Evolutionary conservation across 2,797 vertebrate species (phyloP).

Genomic region (Leptodactylus fallax): DNA sequence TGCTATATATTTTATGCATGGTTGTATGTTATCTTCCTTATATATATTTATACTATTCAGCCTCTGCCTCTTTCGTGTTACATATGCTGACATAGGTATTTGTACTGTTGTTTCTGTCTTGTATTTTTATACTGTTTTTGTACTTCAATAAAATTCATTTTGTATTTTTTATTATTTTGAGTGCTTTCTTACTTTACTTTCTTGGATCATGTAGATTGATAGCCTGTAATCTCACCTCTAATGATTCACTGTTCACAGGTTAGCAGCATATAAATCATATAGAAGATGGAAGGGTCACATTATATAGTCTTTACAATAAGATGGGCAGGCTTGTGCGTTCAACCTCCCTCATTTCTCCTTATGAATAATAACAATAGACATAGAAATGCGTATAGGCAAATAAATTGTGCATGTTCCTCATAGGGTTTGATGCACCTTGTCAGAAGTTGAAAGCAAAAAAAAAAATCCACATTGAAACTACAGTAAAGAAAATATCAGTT

Average conservation of each 20-base stretch:
- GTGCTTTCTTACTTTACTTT: too few species aligned
- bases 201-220: background rate
- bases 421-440: background rate
- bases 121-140: too few species aligned
- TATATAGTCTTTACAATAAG: background rate
- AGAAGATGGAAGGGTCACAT: background rate
- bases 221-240: background rate
- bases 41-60: too few species aligned
- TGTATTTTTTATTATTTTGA: too few species aligned
- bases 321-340: background rate
- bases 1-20: too few species aligned
- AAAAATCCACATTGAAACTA: background rate
- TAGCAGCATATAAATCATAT: background rate
- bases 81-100: too few species aligned
- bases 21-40: too few species aligned
- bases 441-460: background rate
- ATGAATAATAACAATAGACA: background rate
- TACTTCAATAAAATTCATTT: too few species aligned
- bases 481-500: background rate
- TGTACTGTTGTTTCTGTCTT: too few species aligned
- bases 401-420: background rate
- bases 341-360: background rate
- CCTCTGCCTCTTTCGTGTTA: too few species aligned
- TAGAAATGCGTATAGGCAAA: background rate
- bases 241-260: constrained; percentile 22